Percentiles rank a stretch among this genome's conserved stretches.
Conservation (phyloP, 2,888 invertebrate genomes). For the Zelleria hepariella region DNA sequence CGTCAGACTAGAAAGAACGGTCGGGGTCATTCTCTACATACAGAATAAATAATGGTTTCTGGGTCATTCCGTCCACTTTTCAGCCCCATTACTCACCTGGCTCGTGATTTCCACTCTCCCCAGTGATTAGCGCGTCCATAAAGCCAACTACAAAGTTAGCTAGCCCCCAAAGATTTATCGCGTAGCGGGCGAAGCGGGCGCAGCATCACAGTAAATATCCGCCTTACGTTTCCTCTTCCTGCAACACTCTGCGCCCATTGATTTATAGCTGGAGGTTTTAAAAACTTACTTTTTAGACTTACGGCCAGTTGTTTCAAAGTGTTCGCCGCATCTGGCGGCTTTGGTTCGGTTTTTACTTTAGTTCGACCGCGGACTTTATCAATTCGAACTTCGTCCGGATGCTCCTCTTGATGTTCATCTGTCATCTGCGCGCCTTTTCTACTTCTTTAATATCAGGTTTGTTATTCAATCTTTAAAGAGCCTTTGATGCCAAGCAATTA, state of each 20-base stretch:
- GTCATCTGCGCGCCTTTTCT: neutral
- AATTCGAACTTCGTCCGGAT: slow-evolving; percentile 41
- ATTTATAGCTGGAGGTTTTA: slow-evolving; percentile 62
- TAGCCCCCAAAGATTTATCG: slow-evolving; percentile 44
- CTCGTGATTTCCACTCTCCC: slow-evolving; percentile 15
- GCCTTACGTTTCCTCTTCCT: slow-evolving; percentile 52
- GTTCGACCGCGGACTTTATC: slow-evolving; percentile 42
- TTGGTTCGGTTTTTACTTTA: slow-evolving; percentile 51
- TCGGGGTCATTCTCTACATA: neutral
- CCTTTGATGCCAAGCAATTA: slow-evolving; percentile 2
- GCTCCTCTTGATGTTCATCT: neutral
- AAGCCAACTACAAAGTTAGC: slow-evolving; percentile 47
- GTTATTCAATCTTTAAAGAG: neutral
- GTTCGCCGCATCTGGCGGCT: slow-evolving; percentile 65
- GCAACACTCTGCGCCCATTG: slow-evolving; percentile 52
- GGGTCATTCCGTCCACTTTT: slow-evolving; percentile 17
- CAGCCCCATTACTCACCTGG: slow-evolving; percentile 18
- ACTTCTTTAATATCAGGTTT: neutral
- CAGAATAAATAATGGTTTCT: slow-evolving; percentile 13
- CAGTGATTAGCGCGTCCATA: slow-evolving; percentile 45
- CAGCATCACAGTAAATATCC: slow-evolving; percentile 59
- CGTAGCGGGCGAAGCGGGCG: slow-evolving; percentile 32
- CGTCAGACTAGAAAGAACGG: neutral
- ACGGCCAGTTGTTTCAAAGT: slow-evolving; percentile 64
- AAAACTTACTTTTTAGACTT: slow-evolving; percentile 66